Base-by-base conservation (phyloP, 1,140 invertebrate genomes). In the Atopsyche davidsoni region DNA sequence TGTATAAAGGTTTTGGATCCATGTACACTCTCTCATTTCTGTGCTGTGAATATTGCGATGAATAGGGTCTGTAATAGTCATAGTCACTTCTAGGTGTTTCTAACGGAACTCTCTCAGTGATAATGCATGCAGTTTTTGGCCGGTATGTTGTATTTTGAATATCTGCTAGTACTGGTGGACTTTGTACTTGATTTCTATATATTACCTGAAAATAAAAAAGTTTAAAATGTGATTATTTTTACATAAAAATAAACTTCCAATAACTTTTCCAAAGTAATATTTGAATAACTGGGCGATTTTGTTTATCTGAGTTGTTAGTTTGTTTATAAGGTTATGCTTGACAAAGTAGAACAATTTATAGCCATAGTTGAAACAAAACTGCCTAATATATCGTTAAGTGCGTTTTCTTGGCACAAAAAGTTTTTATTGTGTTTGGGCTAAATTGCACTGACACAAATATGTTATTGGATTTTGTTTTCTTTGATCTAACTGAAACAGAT, bases 121-220 rank as follows among this genome's bases (percentile, higher is more conserved):
- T 6, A 17, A 47, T 24, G 22, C 36, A 21, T 11, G 19, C 24
- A 18, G 4, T 21, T 24, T 25, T 42, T 23, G 16, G 7, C 13
- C 7, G 14, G 25, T 21, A 42, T 16, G 23, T 32, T 31, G 7
- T 31, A 14, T 36, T 7, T 34, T 25, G 16, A 48, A 16, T 16
- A 4, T 41, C 39, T 19, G n/a, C 13, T 4, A 25, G 19, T 2
- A 9, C 9, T 18, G 44, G 32, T 14, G 34, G 7, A 6, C 23
- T 46, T 11, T 36, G 34, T 13, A 35, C 44, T 21, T 57, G 39
- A 35, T 25, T 57, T 46, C 45, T 57, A 35, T 57, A 57, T 24
- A 57, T 57, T 9, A 44, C 46, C 54, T 55, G 48, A 23, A 50
- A 53, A n/a, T 17, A 35, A 51, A 51, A 42, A 2, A 42, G 13